These are phyloP conservation scores for Drosophila helvetica DNA, from an alignment of 2,888 invertebrate genomes.

Conservation along the genomic window DNA sequence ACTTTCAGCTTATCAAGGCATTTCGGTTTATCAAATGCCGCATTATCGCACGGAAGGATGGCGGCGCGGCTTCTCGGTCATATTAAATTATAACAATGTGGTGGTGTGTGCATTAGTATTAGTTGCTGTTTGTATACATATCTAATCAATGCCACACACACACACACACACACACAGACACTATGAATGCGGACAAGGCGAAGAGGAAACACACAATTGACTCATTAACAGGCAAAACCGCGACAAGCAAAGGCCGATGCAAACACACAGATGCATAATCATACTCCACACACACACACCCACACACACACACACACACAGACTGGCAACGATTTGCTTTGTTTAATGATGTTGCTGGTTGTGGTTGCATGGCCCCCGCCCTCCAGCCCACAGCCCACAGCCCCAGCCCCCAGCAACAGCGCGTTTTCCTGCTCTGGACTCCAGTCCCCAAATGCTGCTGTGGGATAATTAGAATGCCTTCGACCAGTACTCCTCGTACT, in stretches of 20 bases:
- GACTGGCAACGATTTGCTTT: slow-evolving; percentile 38
- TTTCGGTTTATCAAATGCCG: slow-evolving; percentile 63
- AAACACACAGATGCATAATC: slow-evolving; percentile 21
- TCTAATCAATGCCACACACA: slow-evolving; percentile 73
- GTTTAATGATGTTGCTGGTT: slow-evolving; percentile 57
- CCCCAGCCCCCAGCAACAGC: background rate
- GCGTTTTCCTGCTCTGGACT: background rate
- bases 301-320: slow-evolving; percentile 5
- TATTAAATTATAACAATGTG: slow-evolving; percentile 74
- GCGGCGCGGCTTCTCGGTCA: slow-evolving; percentile 20
- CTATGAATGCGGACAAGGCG: slow-evolving; percentile 2
- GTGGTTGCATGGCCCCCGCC: slow-evolving; percentile 20
- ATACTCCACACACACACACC: slow-evolving; percentile 8
- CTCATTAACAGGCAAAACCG: slow-evolving; percentile 78
- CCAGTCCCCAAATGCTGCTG: slow-evolving; percentile 12
- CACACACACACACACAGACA: slow-evolving; percentile 32
- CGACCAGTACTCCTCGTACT: slow-evolving; percentile 27
- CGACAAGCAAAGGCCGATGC: slow-evolving; percentile 61
- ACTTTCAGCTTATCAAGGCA: slow-evolving; percentile 72
- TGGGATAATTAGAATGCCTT: slow-evolving; percentile 51
- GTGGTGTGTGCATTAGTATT: slow-evolving; percentile 30
- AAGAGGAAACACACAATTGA: slow-evolving; percentile 69
- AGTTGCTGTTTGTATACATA: slow-evolving; percentile 39
- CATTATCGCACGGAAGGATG: slow-evolving; percentile 16
- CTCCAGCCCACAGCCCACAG: background rate